Evolutionary conservation across 2,113 vertebrate species (phyloP), one percentile per base, ranked within the genome.

Genomic region (Pygoscelis adeliae): DNA sequence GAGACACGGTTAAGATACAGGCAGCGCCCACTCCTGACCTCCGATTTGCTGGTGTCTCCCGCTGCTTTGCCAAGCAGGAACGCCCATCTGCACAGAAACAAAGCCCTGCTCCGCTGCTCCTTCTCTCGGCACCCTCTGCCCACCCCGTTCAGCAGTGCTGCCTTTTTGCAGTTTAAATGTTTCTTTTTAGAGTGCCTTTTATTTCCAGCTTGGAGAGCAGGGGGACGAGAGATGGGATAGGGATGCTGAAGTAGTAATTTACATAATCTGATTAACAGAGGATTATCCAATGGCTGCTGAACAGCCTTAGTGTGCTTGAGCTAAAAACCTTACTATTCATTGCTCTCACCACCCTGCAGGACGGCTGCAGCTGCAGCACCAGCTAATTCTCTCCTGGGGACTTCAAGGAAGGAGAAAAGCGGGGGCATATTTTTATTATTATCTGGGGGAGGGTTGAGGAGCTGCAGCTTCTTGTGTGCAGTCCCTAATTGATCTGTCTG

Each of bases 191-290:
- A 97, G 89, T 89, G 96, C 44, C 87, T 97, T 97, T 97, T 94
- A 95, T 95, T 97, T 83, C 91, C 94, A 97, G 80, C 59, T 47
- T 94, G 78, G 91, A 95, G 92, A 96, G 87, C 69, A 96, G 93
- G 59, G 80, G 72, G 95, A 96, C 1, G 1, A 83, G 87, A 91
- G 91, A 89, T 95, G 93, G 93, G 67, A 83, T 94, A 77, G 92
- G 95, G 97, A 97, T 91, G 88, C 65, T 99, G 98, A 99, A 99
- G 99, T 98, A 99, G 98, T 98, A 99, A 99, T 99, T 99, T 99
- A 98, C 99, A 99, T 99, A 99, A 99, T 99, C 99, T 98, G 99
- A 99, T 99, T 99, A 98, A 88, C 93, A 42, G 96, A 81, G 99
- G 99, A 99, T 99, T 99, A 99, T 98, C 98, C 97, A 97, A 97